Conservation (phyloP, 2,888 invertebrate species). For the Idaea straminata region DNA sequence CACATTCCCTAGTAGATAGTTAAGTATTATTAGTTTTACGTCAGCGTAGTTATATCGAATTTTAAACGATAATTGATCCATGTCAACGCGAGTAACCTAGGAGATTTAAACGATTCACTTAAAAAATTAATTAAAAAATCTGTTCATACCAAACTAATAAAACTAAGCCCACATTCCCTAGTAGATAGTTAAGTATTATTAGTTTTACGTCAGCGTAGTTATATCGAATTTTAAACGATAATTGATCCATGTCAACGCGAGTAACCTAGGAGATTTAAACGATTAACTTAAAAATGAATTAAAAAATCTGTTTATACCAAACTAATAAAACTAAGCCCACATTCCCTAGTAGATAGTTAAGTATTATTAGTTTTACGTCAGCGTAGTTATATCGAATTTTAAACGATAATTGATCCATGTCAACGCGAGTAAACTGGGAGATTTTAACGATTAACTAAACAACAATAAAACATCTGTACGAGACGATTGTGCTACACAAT, state of each 20-base stretch:
- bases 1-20: too few species aligned
- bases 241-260: conserved; percentile 22
- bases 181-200: too few species aligned
- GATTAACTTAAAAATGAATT: conserved; percentile 29
- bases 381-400: neutral
- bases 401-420: conserved; percentile 17
- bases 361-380: too few species aligned
- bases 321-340: too few species aligned
- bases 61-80: conserved; percentile 10
- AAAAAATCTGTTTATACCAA: too few species aligned
- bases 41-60: neutral
- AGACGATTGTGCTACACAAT: conserved; percentile 42
- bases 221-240: neutral
- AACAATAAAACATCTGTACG: conserved; percentile 45
- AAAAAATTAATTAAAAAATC: too few species aligned
- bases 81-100: conserved; percentile 27
- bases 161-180: too few species aligned
- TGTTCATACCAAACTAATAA: too few species aligned
- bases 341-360: too few species aligned
- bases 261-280: conserved; percentile 39
- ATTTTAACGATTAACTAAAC: conserved; percentile 45
- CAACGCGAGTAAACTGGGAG: conserved; percentile 27
- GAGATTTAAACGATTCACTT: conserved; percentile 44
- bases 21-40: too few species aligned
- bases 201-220: neutral